These are phyloP conservation scores for Teleiodes luculella DNA, from an alignment of 2,888 invertebrate species.

Conservation along the genomic window DNA sequence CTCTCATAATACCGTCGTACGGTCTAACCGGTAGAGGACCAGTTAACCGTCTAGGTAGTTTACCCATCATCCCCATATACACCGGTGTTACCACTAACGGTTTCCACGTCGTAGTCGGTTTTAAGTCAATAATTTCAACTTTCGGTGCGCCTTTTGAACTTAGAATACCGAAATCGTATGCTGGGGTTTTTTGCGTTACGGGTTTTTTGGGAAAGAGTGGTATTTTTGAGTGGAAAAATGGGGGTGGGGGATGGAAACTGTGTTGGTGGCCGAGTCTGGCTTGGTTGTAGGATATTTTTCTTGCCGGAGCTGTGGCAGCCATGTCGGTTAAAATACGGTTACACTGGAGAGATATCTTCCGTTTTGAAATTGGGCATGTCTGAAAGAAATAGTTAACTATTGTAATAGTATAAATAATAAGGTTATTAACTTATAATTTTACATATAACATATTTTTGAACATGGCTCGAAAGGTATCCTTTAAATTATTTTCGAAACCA, in stretches of 20 bases:
- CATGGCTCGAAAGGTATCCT: too few relatives aligned
- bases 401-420: not conserved
- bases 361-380: conserved; percentile 55
- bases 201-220: not conserved
- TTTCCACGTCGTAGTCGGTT: conserved; percentile 31
- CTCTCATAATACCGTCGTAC: conserved; percentile 30
- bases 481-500: too few relatives aligned
- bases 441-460: too few relatives aligned
- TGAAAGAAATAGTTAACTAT: conserved; percentile 29
- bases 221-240: conserved; percentile 14
- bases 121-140: conserved; percentile 44
- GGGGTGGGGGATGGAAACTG: conserved; percentile 19
- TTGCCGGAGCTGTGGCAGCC: conserved; percentile 32
- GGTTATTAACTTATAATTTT: too few relatives aligned
- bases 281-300: not conserved
- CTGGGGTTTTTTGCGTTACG: conserved; percentile 25
- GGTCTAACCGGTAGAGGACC: not conserved
- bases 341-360: conserved; percentile 45
- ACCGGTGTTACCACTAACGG: conserved; percentile 50
- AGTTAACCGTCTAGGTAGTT: not conserved
- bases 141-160: conserved; percentile 39
- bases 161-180: conserved; percentile 48
- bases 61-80: conserved; percentile 35
- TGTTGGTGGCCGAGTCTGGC: conserved; percentile 20
- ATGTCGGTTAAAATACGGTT: conserved; percentile 43